These are phyloP conservation scores for Cuculus canorus DNA, from an alignment of 2,797 vertebrate species.

Conservation along the genomic window DNA sequence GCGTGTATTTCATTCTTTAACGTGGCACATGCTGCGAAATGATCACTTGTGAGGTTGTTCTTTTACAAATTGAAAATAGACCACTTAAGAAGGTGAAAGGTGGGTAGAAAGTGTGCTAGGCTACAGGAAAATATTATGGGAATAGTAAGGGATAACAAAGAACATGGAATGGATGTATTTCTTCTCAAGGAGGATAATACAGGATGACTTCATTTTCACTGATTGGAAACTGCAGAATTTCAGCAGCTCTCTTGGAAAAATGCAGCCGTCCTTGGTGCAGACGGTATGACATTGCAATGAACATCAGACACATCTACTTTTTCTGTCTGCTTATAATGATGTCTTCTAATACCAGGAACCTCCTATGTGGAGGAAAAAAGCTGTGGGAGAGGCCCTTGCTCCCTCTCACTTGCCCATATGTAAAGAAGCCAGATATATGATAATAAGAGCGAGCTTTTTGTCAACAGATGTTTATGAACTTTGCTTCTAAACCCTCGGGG, in stretches of 20 bases:
- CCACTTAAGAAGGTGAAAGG: not conserved
- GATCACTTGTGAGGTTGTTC: not conserved
- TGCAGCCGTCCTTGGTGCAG: not conserved
- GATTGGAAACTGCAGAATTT: not conserved
- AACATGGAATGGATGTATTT: not conserved
- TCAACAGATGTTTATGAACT: conserved; percentile 20
- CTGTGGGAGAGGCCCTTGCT: not conserved
- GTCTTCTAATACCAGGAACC: not conserved
- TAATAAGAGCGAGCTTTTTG: not conserved
- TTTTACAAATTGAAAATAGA: not conserved
- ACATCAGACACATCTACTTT: not conserved
- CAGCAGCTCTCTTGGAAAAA: not conserved
- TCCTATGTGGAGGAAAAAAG: not conserved
- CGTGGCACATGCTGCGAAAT: not conserved
- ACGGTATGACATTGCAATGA: not conserved
- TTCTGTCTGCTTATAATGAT: not conserved
- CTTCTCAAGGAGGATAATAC: not conserved
- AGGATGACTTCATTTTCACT: not conserved
- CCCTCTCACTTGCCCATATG: not conserved
- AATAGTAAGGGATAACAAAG: not conserved
- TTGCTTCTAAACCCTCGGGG: not conserved
- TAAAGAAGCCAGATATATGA: not conserved
- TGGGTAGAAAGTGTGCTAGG: not conserved
- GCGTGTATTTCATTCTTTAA: not conserved
- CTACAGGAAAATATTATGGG: not conserved